These are phyloP conservation scores for Spialia ferax DNA, from an alignment of 2,888 invertebrate genomes.

Conservation along the genomic window DNA sequence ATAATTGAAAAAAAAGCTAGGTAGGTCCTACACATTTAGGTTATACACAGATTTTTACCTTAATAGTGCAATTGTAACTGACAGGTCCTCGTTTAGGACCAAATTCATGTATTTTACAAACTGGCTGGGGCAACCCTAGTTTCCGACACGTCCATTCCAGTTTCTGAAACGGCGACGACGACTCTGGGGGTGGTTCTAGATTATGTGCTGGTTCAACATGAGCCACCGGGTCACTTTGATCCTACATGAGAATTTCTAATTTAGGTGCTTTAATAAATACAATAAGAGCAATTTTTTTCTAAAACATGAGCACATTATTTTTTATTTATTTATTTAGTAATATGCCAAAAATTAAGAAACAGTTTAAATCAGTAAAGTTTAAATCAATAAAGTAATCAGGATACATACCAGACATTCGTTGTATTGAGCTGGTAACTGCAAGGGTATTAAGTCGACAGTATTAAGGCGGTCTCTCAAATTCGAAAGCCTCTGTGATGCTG, in stretches of 20 bases:
- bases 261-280: not conserved
- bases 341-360: not conserved
- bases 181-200: constrained; percentile 77
- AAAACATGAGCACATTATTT: not conserved
- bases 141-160: constrained; percentile 80
- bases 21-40: not conserved
- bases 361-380: too few species aligned
- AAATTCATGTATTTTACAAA: constrained; percentile 69
- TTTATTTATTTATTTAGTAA: too few species aligned
- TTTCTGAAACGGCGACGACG: constrained; percentile 68
- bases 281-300: not conserved
- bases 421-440: constrained; percentile 70
- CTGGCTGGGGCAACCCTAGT: constrained; percentile 73
- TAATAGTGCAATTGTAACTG: constrained; percentile 71
- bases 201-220: constrained; percentile 64
- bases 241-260: constrained; percentile 50
- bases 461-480: constrained; percentile 75
- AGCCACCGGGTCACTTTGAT: constrained; percentile 64
- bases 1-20: too few species aligned
- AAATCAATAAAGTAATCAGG: too few species aligned
- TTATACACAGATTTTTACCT: constrained; percentile 55
- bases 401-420: constrained; percentile 50
- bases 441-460: constrained; percentile 76
- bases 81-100: constrained; percentile 66
- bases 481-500: constrained; percentile 78